phyloP scores from a whole-genome alignment of 2,888 invertebrate genomes.

The Pegoplata infirma region DNA sequence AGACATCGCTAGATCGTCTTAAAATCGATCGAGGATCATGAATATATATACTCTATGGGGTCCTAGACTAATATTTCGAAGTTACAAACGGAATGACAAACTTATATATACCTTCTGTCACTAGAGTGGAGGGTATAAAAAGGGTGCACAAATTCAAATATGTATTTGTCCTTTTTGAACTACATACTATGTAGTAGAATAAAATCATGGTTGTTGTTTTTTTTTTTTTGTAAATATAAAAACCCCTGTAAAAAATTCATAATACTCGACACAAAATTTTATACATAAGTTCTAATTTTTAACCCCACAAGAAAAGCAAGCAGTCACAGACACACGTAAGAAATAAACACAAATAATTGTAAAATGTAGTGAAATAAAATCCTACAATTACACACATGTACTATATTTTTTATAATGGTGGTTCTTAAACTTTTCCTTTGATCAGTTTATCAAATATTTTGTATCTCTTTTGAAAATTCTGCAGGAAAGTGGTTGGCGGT shows the following conservation, averaged over 20 bases:
- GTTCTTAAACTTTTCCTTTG: not conserved
- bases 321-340: not conserved
- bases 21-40: too few species aligned
- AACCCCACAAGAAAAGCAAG: constrained; percentile 2
- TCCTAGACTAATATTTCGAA: too few species aligned
- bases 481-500: too few species aligned
- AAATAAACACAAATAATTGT: constrained; percentile 4
- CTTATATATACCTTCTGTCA: too few species aligned
- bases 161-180: constrained; percentile 42
- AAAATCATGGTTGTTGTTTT: not conserved
- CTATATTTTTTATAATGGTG: not conserved
- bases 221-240: not conserved
- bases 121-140: too few species aligned
- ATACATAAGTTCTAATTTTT: constrained; percentile 22
- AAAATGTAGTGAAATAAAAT: constrained; percentile 12
- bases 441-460: too few species aligned
- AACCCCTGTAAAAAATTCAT: not conserved
- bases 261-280: not conserved
- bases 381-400: constrained; percentile 15
- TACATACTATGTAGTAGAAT: not conserved
- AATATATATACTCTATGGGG: too few species aligned
- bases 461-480: too few species aligned
- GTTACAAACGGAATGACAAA: too few species aligned
- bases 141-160: constrained; percentile 24
- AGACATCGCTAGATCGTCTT: too few species aligned